Conservation (phyloP, 2,113 vertebrate genomes). For the Castor canadensis region DNA sequence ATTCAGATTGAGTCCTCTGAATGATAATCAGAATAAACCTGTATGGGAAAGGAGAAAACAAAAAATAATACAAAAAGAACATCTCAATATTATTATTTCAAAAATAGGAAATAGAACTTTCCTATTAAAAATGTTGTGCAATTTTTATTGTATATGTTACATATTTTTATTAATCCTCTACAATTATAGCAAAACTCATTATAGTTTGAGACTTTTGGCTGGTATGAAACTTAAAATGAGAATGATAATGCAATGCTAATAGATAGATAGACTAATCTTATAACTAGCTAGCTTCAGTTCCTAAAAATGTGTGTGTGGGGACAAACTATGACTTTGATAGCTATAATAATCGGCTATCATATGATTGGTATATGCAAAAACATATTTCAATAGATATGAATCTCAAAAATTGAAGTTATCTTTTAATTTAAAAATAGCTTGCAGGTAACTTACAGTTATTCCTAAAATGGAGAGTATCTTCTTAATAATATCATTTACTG, state of each 20-base stretch:
- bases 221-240: background rate
- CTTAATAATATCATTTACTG: constrained; percentile 88
- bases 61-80: background rate
- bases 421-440: constrained; percentile 14
- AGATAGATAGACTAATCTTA: background rate
- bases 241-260: background rate
- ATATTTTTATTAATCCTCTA: no score
- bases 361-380: background rate
- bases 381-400: background rate
- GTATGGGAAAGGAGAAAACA: background rate
- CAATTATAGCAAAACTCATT: no score
- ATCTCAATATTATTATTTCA: no score
- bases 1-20: background rate
- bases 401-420: background rate
- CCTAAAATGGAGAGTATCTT: constrained; percentile 89
- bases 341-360: background rate
- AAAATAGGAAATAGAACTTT: no score
- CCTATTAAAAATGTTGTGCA: background rate
- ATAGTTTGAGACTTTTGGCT: no score
- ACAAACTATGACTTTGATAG: background rate
- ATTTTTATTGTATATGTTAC: background rate
- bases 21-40: background rate
- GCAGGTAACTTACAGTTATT: constrained; percentile 85
- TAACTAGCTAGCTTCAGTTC: background rate
- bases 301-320: background rate